phyloP scores from a whole-genome alignment of 2,113 vertebrate genomes.

The Suricata suricatta region DNA sequence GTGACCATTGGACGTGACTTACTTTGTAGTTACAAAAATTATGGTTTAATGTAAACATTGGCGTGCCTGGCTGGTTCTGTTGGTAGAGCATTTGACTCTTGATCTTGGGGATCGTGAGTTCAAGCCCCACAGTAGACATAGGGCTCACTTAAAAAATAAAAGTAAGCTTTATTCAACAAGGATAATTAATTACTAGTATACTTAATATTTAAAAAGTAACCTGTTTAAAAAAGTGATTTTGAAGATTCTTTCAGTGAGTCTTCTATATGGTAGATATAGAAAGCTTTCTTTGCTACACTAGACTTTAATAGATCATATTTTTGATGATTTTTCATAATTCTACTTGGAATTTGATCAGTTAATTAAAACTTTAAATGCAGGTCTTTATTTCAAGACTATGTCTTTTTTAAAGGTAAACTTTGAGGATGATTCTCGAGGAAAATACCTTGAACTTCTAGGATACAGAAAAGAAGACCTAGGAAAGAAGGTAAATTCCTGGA shows the following conservation, averaged over 20 bases:
- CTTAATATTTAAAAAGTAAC: background rate
- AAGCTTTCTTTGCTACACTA: background rate
- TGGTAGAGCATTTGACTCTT: background rate
- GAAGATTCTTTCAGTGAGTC: background rate
- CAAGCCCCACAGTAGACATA: background rate
- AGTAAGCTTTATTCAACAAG: background rate
- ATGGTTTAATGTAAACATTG: background rate
- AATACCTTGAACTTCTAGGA: slow-evolving; percentile 95
- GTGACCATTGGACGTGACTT: background rate
- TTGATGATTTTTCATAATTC: slow-evolving; percentile 25
- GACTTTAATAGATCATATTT: background rate
- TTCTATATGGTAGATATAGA: background rate
- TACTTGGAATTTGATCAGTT: slow-evolving; percentile 19
- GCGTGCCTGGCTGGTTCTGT: background rate
- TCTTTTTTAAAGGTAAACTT: slow-evolving; percentile 92
- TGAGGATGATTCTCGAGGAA: slow-evolving; percentile 92
- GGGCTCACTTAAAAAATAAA: background rate
- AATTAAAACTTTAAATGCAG: slow-evolving; percentile 4
- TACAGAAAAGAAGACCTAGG: slow-evolving; percentile 94
- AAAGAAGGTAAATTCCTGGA: slow-evolving; percentile 88
- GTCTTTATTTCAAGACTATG: slow-evolving; percentile 13
- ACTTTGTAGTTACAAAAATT: slow-evolving; percentile 24
- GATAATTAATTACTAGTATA: background rate
- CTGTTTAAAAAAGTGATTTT: background rate
- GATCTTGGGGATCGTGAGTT: background rate